Percentiles rank a stretch among this genome's conserved stretches.
Evolutionary conservation across 2,797 vertebrate genomes (phyloP).

Genomic region (Sebastes nivosus): DNA sequence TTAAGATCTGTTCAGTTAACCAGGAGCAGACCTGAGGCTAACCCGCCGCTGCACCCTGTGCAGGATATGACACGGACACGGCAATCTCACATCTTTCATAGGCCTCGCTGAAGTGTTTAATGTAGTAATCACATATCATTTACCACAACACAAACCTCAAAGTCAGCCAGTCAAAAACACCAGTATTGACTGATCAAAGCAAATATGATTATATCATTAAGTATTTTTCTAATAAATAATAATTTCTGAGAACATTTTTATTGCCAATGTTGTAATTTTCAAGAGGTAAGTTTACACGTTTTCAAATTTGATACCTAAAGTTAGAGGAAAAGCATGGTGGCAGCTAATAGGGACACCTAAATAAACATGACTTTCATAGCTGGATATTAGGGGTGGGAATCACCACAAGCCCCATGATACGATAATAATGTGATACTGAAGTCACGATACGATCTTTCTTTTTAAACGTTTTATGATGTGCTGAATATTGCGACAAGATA

Average conservation of each 20-base stretch:
- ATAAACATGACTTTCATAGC: not conserved
- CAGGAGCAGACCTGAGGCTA: constrained; percentile 76
- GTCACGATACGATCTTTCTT: too few relatives aligned
- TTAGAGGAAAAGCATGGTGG: not conserved
- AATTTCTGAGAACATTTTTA: not conserved
- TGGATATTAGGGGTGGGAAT: too few relatives aligned
- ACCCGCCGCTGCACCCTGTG: constrained; percentile 33
- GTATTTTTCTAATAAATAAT: not conserved
- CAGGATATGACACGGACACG: constrained; percentile 33
- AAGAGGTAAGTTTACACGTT: not conserved
- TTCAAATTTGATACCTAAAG: not conserved
- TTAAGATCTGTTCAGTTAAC: constrained; percentile 79
- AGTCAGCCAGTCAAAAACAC: not conserved
- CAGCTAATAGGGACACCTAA: not conserved
- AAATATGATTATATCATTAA: not conserved
- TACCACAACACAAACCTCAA: not conserved
- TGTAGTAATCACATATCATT: constrained; percentile 15
- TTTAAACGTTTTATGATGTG: too few relatives aligned
- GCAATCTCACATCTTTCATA: constrained; percentile 33
- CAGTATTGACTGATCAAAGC: not conserved
- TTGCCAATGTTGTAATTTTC: not conserved
- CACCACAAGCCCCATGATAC: too few relatives aligned
- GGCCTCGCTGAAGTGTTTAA: constrained; percentile 11
- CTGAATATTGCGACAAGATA: too few relatives aligned
- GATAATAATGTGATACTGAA: too few relatives aligned